Evolutionary conservation across 1,140 invertebrate species (phyloP).

Genomic region (Tetramorium parvispinum): DNA sequence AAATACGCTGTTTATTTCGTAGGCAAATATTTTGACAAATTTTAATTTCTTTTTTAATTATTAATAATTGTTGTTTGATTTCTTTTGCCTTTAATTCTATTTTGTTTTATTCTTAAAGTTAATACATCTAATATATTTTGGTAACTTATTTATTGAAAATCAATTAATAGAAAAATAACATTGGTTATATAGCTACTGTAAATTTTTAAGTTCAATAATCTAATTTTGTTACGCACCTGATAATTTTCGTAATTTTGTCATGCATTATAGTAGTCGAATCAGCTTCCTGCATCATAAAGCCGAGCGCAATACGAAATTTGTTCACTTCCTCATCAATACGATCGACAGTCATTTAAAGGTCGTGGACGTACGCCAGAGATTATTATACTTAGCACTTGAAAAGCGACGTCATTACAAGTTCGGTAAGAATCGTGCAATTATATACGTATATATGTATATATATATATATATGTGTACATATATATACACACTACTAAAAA

Average conservation of each 20-base stretch:
- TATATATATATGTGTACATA: not conserved
- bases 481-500: too few species aligned
- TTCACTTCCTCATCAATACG: not conserved
- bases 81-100: not conserved
- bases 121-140: not conserved
- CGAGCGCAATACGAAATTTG: not conserved
- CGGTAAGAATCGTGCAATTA: not conserved
- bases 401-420: not conserved
- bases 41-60: not conserved
- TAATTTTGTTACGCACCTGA: not conserved
- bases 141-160: not conserved
- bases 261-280: not conserved
- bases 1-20: not conserved
- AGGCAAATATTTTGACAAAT: not conserved
- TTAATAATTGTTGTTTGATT: not conserved
- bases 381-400: conserved; percentile 5
- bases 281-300: not conserved
- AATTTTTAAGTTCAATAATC: not conserved
- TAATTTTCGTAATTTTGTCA: conserved; percentile 5
- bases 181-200: not conserved
- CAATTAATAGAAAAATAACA: not conserved
- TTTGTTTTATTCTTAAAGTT: not conserved
- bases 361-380: conserved; percentile 31
- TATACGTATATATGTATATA: not conserved
- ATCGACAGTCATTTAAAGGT: conserved; percentile 26